Evolutionary conservation across 2,888 invertebrate species (phyloP).

Genomic region (Xanthia icteritia): DNA sequence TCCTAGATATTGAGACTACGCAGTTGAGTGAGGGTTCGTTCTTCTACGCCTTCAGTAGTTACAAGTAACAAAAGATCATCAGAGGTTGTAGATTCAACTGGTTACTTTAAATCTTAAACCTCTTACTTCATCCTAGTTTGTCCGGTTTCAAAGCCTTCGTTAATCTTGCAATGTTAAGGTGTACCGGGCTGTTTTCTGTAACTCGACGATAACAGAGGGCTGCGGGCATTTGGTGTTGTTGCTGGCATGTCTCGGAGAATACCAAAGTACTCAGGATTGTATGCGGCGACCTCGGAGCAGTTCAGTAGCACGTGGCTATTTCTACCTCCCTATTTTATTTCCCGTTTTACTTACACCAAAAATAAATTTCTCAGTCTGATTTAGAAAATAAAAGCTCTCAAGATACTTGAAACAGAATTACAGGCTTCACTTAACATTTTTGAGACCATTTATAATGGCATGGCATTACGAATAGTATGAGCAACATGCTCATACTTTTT

Average conservation of each 20-base stretch:
- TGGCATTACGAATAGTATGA: not conserved
- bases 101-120: not conserved
- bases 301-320: not conserved
- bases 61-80: not conserved
- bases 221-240: not conserved
- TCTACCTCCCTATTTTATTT: not conserved
- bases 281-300: not conserved
- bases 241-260: not conserved
- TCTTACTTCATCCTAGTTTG: not conserved
- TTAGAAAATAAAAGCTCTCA: not conserved
- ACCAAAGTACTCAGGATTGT: not conserved
- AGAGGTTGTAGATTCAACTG: not conserved
- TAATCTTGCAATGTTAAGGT: not conserved
- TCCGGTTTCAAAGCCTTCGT: not conserved
- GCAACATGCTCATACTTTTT: slow-evolving; percentile 8
- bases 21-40: not conserved
- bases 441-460: not conserved
- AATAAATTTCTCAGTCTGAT: not conserved
- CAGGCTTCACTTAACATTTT: slow-evolving; percentile 3
- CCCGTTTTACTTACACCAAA: not conserved
- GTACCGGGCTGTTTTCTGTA: slow-evolving; percentile 8
- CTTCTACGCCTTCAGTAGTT: not conserved
- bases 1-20: not conserved
- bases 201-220: slow-evolving; percentile 2
- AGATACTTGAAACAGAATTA: not conserved